phyloP scores from a whole-genome alignment of 2,113 vertebrate genomes.

The Propithecus coquereli region DNA sequence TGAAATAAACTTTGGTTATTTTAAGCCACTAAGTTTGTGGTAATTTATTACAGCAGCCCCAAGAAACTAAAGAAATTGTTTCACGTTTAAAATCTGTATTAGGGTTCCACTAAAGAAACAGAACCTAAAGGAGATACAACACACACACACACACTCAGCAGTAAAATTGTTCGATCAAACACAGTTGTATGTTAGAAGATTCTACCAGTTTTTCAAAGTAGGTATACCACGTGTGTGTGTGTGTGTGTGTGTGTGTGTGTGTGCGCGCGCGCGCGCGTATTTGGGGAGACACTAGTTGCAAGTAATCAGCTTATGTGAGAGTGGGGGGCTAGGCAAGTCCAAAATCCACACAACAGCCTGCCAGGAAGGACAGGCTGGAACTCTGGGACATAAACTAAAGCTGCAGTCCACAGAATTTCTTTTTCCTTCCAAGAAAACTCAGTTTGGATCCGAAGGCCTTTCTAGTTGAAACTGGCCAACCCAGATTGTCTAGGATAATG shows the following conservation, averaged over 20 bases:
- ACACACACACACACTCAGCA: too few species aligned
- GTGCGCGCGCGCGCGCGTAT: fast-evolving
- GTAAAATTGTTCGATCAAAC: too few species aligned
- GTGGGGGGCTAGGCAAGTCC: background rate
- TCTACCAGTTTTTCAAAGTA: background rate
- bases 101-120: background rate
- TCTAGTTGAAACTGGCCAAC: background rate
- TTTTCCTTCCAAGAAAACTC: background rate
- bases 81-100: background rate
- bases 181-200: too few species aligned
- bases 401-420: background rate
- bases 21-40: background rate
- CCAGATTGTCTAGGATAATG: background rate
- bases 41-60: background rate
- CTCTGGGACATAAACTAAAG: background rate
- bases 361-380: background rate
- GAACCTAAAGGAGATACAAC: background rate
- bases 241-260: too few species aligned
- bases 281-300: background rate
- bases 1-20: background rate
- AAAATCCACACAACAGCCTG: background rate
- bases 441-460: background rate
- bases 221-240: background rate
- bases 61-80: background rate
- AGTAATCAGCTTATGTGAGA: background rate